Evolutionary conservation across 1,140 invertebrate species (phyloP).

Genomic region (Bombus superbus): DNA sequence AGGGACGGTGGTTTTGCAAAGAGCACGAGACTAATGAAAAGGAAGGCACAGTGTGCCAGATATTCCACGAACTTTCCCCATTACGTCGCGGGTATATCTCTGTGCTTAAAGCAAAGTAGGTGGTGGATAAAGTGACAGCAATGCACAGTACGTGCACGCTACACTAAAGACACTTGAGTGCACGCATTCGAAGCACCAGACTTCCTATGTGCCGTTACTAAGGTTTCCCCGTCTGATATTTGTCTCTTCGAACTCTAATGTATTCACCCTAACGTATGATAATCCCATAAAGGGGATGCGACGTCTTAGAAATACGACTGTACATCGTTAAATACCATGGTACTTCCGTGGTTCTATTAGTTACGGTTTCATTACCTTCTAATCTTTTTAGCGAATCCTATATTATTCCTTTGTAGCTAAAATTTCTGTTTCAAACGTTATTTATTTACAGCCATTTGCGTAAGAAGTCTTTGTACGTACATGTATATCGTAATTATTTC

Average conservation of each 20-base stretch:
- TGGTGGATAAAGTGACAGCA: constrained; percentile 44
- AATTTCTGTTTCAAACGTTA: too few relatives aligned
- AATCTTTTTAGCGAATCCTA: too few relatives aligned
- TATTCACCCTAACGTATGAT: constrained; percentile 9
- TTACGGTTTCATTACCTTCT: background rate
- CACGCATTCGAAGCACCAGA: constrained; percentile 21
- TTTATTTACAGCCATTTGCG: too few relatives aligned
- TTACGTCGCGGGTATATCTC: constrained; percentile 4
- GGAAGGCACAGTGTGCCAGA: background rate
- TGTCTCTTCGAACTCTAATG: constrained; percentile 5
- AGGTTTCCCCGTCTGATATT: constrained; percentile 8
- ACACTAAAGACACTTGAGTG: constrained; percentile 35
- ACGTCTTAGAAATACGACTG: background rate
- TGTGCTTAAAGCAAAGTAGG: constrained; percentile 22
- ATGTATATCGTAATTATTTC: too few relatives aligned
- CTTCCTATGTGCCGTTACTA: constrained; percentile 18
- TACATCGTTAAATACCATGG: background rate
- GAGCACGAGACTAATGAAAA: constrained; percentile 2
- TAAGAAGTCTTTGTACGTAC: too few relatives aligned
- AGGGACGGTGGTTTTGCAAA: background rate
- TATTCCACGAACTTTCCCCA: constrained; percentile 30
- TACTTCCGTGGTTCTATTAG: background rate
- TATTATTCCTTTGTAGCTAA: too few relatives aligned
- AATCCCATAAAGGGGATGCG: constrained; percentile 29
- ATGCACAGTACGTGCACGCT: background rate